Percentiles rank a stretch among this genome's conserved stretches.
Conservation (phyloP, 2,888 invertebrate genomes). For the Agrochola circellaris region DNA sequence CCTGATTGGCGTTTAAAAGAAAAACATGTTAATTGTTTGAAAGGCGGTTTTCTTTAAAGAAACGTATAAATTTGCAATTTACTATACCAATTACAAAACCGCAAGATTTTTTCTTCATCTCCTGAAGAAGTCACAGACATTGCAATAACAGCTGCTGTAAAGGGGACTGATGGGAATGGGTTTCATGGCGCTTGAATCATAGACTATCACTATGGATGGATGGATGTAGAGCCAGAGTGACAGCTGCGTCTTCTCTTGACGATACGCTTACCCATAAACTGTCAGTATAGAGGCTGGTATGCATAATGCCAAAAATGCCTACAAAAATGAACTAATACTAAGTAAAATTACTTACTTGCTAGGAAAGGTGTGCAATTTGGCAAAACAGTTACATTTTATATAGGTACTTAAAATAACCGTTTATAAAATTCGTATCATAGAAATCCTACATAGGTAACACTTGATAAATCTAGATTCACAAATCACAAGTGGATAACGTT, state of each 20-base stretch:
- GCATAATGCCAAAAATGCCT: too few relatives aligned
- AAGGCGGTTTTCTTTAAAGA: conserved; percentile 16
- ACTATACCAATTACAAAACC: conserved; percentile 1
- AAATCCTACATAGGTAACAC: neutral
- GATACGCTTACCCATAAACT: too few relatives aligned
- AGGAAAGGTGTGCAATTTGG: neutral
- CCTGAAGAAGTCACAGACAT: neutral
- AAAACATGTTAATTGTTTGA: conserved; percentile 40
- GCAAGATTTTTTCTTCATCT: neutral
- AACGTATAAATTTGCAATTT: conserved; percentile 11
- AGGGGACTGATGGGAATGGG: neutral
- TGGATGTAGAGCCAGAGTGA: too few relatives aligned
- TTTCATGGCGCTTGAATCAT: neutral
- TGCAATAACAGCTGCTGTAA: neutral
- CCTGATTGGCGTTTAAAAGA: conserved; percentile 27
- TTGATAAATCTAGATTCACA: neutral
- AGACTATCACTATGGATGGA: too few relatives aligned
- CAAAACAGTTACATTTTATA: neutral
- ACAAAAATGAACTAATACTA: too few relatives aligned
- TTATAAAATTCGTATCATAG: neutral
- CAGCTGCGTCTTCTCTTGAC: too few relatives aligned
- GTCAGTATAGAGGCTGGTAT: too few relatives aligned
- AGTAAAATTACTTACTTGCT: too few relatives aligned
- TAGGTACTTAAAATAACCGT: neutral
- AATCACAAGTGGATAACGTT: neutral